These are phyloP conservation scores for Stenichneumon culpator DNA, from an alignment of 2,888 invertebrate genomes.

Conservation along the genomic window DNA sequence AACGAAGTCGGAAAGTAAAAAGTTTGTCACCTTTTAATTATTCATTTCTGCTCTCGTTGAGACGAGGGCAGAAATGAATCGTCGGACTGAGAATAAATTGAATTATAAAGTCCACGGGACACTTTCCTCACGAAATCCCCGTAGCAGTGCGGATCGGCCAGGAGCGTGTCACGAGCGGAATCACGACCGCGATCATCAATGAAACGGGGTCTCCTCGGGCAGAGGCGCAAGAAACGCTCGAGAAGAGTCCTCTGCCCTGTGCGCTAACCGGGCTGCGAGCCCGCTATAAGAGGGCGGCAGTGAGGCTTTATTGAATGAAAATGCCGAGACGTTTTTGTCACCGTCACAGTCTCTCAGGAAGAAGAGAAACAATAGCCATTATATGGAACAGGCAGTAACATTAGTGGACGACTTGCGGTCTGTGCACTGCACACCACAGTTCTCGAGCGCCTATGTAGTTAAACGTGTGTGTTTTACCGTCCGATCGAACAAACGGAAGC, in stretches of 20 bases:
- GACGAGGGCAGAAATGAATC: too few species aligned
- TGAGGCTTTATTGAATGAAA: conserved; percentile 81
- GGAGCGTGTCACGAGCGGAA: conserved; percentile 62
- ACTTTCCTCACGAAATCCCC: conserved; percentile 1
- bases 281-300: not conserved
- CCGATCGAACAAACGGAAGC: not conserved
- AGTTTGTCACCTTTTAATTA: too few species aligned
- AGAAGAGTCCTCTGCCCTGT: conserved; percentile 34
- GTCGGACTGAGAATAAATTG: too few species aligned
- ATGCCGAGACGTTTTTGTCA: conserved; percentile 80
- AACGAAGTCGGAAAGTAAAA: too few species aligned
- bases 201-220: conserved; percentile 56
- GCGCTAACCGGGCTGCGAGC: conserved; percentile 18
- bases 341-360: conserved; percentile 76
- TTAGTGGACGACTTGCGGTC: conserved; percentile 59
- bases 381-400: conserved; percentile 77
- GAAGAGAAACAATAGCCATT: conserved; percentile 81
- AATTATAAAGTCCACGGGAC: not conserved
- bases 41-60: too few species aligned
- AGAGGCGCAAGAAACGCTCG: conserved; percentile 48
- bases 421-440: conserved; percentile 19
- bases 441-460: conserved; percentile 13
- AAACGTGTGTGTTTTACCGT: not conserved
- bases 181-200: conserved; percentile 66
- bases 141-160: conserved; percentile 40